Conservation (phyloP, 2,797 vertebrate species). For the Micromesistius poutassou region DNA sequence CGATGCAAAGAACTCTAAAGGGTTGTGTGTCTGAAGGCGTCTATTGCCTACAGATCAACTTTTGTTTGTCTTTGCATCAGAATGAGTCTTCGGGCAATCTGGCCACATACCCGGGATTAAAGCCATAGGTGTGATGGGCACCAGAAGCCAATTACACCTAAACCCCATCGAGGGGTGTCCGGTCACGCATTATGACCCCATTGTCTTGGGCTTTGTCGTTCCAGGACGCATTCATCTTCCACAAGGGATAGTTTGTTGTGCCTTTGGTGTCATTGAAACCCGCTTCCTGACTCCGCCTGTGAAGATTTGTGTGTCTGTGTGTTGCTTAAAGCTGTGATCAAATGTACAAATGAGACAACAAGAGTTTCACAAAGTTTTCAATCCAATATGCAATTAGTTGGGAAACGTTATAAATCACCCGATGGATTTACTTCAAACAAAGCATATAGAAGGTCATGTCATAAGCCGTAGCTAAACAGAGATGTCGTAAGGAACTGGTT, state of each 20-base stretch:
- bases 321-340: neutral
- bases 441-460: neutral
- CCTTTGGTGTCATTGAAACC: too few species aligned
- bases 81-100: too few species aligned
- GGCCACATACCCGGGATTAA: neutral
- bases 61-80: too few species aligned
- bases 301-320: neutral
- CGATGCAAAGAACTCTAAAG: too few species aligned
- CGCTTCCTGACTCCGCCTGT: too few species aligned
- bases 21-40: too few species aligned
- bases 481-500: neutral
- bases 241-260: neutral
- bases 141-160: neutral
- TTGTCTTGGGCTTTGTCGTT: neutral
- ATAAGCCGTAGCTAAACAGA: too few species aligned
- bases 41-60: too few species aligned
- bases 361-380: neutral
- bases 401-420: neutral
- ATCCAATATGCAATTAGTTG: neutral
- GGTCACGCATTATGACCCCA: neutral
- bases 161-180: neutral
- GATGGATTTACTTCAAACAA: neutral
- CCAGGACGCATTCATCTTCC: neutral
- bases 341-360: neutral
- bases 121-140: too few species aligned